Base-by-base conservation (phyloP, 1,140 invertebrate species). In the Paraescarpia echinospica region DNA sequence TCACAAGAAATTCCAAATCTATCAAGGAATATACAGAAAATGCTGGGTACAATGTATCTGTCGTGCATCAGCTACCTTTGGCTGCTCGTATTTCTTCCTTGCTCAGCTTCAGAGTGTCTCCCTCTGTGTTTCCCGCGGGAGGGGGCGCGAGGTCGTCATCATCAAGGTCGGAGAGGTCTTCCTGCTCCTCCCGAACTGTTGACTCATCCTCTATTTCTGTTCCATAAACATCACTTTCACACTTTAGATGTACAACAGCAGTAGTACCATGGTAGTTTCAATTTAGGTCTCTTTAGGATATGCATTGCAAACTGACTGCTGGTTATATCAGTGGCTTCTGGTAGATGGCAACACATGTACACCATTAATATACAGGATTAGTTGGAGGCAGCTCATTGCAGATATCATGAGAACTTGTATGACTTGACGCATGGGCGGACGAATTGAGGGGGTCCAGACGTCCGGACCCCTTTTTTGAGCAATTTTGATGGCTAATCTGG, bases 51-150 rank as follows among this genome's bases (percentile, higher is more conserved):
- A 41, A 12, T 12, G 41, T 41, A 77, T 77, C 27, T 31, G 0
- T 77, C 59, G 22, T 9, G 22, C 59, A 77, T 18, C 27, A 90
- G 90, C 33, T 93, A 95, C 94, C 94, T 94, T 93, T 94, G 33
- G 94, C 93, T 93, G 94, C 92, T 93, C 94, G 94, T 90, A 93
- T 94, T 89, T 95, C 94, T 94, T 94, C 94, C 22, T 94, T 94
- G 31, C 92, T 93, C 41, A 94, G 89, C 34, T 33, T 51, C 51
- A 95, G 90, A 91, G 93, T 92, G 34, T 94, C 93, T 18, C 94
- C 94, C 89, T 95, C 95, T 33, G 95, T 94, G 90, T 94, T 95
- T 33, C 94, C 95, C 31, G 35, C 92, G n/a, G 92, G 77, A 89
- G 92, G 93, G 33, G 35, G 88, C 34, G 41, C 33, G 31, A 41